A percentile compares a stretch with the other conserved stretches of the same genome.
These are phyloP conservation scores for Scortum barcoo DNA, from an alignment of 2,113 vertebrate genomes.

Conservation along the genomic window DNA sequence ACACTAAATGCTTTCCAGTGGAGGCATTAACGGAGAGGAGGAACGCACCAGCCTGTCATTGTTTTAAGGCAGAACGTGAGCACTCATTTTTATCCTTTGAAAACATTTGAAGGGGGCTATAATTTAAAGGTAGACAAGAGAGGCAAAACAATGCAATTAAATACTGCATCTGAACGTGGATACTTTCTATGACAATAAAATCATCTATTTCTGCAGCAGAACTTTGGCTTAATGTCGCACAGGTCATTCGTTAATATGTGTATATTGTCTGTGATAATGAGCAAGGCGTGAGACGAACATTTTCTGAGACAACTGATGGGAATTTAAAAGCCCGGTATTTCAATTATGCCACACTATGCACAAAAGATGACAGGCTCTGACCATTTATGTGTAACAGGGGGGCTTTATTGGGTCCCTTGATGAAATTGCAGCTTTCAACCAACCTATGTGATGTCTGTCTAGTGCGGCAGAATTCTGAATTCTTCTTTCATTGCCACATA, in stretches of 20 bases:
- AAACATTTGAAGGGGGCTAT: constrained; percentile 34
- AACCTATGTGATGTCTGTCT: constrained; percentile 26
- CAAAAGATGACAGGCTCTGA: constrained; percentile 64
- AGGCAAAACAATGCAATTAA: constrained; percentile 49
- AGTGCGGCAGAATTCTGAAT: constrained; percentile 12
- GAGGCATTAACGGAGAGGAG: constrained; percentile 31
- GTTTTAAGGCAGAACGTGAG: constrained; percentile 23
- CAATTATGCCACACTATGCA: constrained; percentile 53
- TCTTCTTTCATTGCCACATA: constrained; percentile 46
- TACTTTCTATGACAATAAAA: constrained; percentile 30
- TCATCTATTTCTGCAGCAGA: constrained; percentile 37
- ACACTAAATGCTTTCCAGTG: constrained; percentile 46
- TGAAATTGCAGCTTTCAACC: constrained; percentile 69
- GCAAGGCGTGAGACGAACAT: constrained; percentile 21
- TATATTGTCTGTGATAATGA: constrained; percentile 62
- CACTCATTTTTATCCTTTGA: constrained; percentile 1
- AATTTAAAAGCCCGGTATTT: constrained; percentile 66
- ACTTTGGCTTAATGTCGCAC: constrained; percentile 32
- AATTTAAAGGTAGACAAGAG: constrained; percentile 28
- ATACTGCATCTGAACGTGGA: constrained; percentile 6
- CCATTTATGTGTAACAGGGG: constrained; percentile 60
- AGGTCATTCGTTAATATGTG: constrained; percentile 49
- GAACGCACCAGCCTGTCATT: constrained; percentile 47
- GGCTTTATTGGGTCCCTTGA: constrained; percentile 46
- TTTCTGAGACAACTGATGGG: constrained; percentile 59